Base-by-base conservation (phyloP, 35 echinoderm and acorn worm species). In the Apostichopus parvimensis region DNA sequence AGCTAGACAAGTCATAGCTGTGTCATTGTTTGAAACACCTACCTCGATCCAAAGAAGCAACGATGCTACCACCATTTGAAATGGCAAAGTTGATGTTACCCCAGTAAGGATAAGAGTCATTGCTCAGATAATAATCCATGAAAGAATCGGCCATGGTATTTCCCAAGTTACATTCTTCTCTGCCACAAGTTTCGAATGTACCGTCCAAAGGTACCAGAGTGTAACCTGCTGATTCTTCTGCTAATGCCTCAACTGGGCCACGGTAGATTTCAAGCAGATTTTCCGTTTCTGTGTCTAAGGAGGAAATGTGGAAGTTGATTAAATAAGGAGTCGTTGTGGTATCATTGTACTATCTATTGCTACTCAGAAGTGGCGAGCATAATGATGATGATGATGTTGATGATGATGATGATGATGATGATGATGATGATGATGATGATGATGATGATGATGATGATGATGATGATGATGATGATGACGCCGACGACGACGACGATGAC, bases 131-230 rank as follows among this genome's bases (percentile, higher is more conserved):
- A 12, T 87, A 59, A 82, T 90, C 64, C 20, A 95, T 73, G 82
- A 95, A 91, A 18, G 96, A 91, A 54, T 98, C 96, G 8, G 96
- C 92, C 13, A 98, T 79, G 9, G 95, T 28, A 71, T 98, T 98
- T 4, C 96, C 96, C n/a, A 93, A 71, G 79, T 94, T 98, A 89
- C 96, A 98, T 72, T 98, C 96, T 12, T 56, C 64, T 34, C 77
- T 60, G 2, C 87, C 80, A 66, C 96, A 98, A 34, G 73, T 88
- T 14, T 77, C 22, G 12, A 73, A n/a, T 71, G 90, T 25, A 18
- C 95, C 96, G 7, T 92, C 71, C 7, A 98, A 77, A 15, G 57
- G 26, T n/a, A 90, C 87, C 82, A 92, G 65, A 3, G 91, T 83
- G 64, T 78, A 26, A 83, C 96, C 96, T 8, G 95, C 87, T 34